Conservation (phyloP, 2,113 vertebrate species). For the Rattus norvegicus region DNA sequence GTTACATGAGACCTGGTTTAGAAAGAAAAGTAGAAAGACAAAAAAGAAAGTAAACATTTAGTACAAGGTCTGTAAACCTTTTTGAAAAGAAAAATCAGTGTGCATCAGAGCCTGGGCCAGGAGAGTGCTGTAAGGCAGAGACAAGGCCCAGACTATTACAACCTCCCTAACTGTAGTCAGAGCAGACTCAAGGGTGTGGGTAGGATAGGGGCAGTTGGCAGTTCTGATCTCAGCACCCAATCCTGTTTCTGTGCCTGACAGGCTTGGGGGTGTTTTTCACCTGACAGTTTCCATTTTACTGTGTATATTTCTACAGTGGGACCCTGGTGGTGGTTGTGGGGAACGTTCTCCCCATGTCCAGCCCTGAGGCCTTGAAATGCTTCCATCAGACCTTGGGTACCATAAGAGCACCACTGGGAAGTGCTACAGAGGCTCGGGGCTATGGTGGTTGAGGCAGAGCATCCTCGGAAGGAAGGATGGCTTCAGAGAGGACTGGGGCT, state of each 20-base stretch:
- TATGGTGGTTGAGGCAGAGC: not conserved
- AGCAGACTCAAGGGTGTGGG: constrained; percentile 6
- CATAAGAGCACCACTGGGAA: not conserved
- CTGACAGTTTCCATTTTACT: not conserved
- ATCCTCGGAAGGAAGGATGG: not conserved
- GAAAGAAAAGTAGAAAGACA: not conserved
- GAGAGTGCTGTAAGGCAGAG: constrained; percentile 32
- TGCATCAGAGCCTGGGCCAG: not conserved
- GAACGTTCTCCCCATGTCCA: not conserved
- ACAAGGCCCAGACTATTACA: constrained; percentile 28
- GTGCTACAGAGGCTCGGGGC: not conserved
- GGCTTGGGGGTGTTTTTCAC: not conserved
- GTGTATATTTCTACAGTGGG: not conserved
- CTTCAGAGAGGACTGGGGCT: not conserved
- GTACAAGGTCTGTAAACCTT: not conserved
- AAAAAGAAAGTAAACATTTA: not conserved
- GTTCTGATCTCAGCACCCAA: not conserved
- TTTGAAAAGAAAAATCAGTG: constrained; percentile 47
- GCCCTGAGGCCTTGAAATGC: not conserved
- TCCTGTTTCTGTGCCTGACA: not conserved
- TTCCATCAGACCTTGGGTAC: not conserved
- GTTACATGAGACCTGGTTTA: not conserved
- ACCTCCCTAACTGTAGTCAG: constrained; percentile 1
- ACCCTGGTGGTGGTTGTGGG: too few species aligned
- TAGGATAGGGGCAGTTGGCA: not conserved